phyloP scores from a whole-genome alignment of 2,113 vertebrate species.

The Entelurus aequoreus region DNA sequence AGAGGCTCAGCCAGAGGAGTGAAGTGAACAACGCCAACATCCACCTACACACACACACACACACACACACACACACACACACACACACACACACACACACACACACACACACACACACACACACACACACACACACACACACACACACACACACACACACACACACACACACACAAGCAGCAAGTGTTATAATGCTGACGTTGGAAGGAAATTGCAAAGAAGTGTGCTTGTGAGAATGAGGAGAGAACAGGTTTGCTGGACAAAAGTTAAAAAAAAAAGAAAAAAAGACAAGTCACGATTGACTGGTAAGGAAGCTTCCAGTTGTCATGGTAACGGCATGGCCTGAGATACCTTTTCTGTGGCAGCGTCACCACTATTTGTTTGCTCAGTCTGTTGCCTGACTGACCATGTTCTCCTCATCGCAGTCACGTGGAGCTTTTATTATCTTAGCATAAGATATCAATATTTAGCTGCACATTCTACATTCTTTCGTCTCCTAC shows the following conservation, averaged over 20 bases:
- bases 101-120: too few species aligned
- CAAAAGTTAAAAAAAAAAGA: constrained; percentile 29
- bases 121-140: constrained; percentile 82
- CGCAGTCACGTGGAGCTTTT: too few species aligned
- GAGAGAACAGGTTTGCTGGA: constrained; percentile 12
- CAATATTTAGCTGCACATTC: too few species aligned
- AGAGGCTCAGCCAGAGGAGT: constrained; percentile 80
- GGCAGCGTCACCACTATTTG: constrained; percentile 26
- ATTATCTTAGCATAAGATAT: too few species aligned
- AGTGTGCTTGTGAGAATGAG: constrained; percentile 1
- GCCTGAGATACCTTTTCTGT: constrained; percentile 42
- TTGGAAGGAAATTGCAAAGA: constrained; percentile 13
- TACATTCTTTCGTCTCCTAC: too few species aligned
- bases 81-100: not conserved
- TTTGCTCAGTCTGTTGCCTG: constrained; percentile 23
- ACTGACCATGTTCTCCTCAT: constrained; percentile 20
- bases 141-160: constrained; percentile 20
- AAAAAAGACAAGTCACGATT: constrained; percentile 63
- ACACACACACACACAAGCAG: constrained; percentile 25
- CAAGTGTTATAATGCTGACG: constrained; percentile 13
- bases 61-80: constrained; percentile 25
- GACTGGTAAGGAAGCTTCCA: constrained; percentile 55
- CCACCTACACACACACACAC: constrained; percentile 74
- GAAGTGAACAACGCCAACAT: constrained; percentile 90
- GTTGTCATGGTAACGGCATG: constrained; percentile 80